Base-by-base conservation (phyloP, 2,888 invertebrate genomes). In the Smittia sp. region DNA sequence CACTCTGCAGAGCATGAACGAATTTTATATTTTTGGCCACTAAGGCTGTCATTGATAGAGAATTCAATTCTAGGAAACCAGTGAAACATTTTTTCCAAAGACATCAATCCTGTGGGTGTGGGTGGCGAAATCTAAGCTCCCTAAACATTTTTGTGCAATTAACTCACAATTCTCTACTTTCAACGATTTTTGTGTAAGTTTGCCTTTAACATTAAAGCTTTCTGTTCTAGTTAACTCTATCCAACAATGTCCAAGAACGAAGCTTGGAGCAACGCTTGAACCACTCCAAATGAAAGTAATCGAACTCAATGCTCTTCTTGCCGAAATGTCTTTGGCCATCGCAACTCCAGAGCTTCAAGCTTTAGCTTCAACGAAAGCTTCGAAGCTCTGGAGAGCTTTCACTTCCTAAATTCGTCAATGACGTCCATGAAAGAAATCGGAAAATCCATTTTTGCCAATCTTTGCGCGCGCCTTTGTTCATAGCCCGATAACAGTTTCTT, bases 41-140 rank as follows among this genome's bases (percentile, higher is more conserved):
- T 46, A n/a, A 46, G 46, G 46, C 46, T n/a, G 15, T 46, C 15
- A 46, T 46, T 3, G 46, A n/a, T 46, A 46, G 15, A n/a, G 46
- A 46, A 46, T 46, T 46, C 46, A 32, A 32, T 46, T 46, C 46
- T 46, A 46, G 46, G 46, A 46, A n/a, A 46, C 46, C 46, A 46
- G 11, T 46, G 46, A 46, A 46, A 6, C 11, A 6, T 46, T 46
- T 46, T 46, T 46, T 46, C n/a, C 46, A 46, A 46, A 46, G 15
- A 46, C 46, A 46, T 46, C 46, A 15, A 46, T n/a, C 46, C 46
- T 46, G 46, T 46, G 46, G 6, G 15, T 15, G 15, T 46, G 11
- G 46, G 15, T 46, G 46, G 15, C 46, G 46, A 46, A 32, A n/a
- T 46, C 46, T 15, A 46, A 46, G 15, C 46, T 46, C 32, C 32